A percentile compares a stretch with the other conserved stretches of the same genome.
These are phyloP conservation scores for Euphydryas editha DNA, from an alignment of 2,888 invertebrate species.

Conservation along the genomic window DNA sequence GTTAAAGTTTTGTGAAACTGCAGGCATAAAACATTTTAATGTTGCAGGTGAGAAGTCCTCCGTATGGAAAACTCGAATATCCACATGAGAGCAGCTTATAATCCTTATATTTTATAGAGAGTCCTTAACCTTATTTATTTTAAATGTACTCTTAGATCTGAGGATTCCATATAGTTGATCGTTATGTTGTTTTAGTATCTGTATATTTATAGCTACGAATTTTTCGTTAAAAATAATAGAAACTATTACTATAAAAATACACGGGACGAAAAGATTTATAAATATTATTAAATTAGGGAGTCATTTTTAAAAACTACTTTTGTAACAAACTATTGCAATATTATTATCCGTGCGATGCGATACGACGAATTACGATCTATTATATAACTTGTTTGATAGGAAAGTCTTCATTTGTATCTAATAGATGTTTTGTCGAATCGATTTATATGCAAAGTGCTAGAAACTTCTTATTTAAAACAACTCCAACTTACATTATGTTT, in stretches of 20 bases:
- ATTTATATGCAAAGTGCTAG: conserved; percentile 27
- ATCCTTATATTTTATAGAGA: conserved; percentile 48
- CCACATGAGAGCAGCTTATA: conserved; percentile 69
- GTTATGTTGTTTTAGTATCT: conserved; percentile 24
- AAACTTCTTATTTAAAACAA: conserved; percentile 10
- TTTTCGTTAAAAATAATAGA: conserved; percentile 16
- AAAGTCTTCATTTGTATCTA: conserved; percentile 2
- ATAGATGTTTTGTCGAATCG: background rate
- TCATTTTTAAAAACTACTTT: background rate
- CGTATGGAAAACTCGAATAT: conserved; percentile 82
- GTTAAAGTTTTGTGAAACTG: background rate
- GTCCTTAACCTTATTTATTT: conserved; percentile 57
- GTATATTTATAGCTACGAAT: conserved; percentile 17
- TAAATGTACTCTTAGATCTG: conserved; percentile 69
- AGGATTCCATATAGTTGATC: conserved; percentile 59
- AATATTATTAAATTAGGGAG: background rate
- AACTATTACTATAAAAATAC: background rate
- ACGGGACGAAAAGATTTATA: background rate
- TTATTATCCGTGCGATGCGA: conserved; percentile 4
- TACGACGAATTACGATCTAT: background rate
- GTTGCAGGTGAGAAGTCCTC: conserved; percentile 76
- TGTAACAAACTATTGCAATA: background rate
- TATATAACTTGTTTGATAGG: background rate
- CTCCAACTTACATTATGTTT: conserved; percentile 2
- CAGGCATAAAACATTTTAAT: conserved; percentile 2